phyloP scores from a whole-genome alignment of 2,888 invertebrate genomes.

The Melanostoma mellinum region DNA sequence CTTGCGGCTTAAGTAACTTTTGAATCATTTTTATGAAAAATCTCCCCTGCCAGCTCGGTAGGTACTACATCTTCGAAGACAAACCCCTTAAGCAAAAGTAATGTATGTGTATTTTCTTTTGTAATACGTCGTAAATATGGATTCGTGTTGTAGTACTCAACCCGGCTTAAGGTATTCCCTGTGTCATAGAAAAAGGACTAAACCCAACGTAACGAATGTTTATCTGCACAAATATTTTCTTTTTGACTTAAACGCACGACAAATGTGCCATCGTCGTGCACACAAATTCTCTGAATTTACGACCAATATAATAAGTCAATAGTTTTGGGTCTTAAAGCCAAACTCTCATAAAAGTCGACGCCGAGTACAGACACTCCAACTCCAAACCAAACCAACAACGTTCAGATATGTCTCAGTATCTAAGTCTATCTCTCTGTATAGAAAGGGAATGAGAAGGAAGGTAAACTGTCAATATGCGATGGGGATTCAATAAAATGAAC shows the following conservation, averaged over 20 bases:
- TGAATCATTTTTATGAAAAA: conserved; percentile 29
- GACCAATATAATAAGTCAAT: conserved; percentile 65
- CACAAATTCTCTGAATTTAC: conserved; percentile 48
- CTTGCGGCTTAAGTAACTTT: conserved; percentile 20
- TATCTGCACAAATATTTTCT: conserved; percentile 59
- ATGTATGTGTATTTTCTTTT: conserved; percentile 14
- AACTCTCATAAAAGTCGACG: conserved; percentile 5
- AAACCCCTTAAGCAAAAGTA: conserved; percentile 1
- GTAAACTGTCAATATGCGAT: conserved; percentile 58
- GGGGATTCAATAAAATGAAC: conserved; percentile 55
- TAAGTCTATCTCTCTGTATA: background rate
- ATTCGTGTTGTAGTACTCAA: background rate
- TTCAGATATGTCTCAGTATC: too few relatives aligned
- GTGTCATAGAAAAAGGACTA: conserved; percentile 9
- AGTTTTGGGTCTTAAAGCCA: conserved; percentile 45
- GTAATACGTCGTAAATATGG: conserved; percentile 38
- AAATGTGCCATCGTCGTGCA: conserved; percentile 11
- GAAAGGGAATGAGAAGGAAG: background rate
- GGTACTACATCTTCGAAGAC: too few relatives aligned
- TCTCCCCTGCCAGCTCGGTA: too few relatives aligned
- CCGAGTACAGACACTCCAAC: background rate
- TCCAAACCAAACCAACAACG: too few relatives aligned
- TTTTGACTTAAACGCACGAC: conserved; percentile 47
- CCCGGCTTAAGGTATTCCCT: background rate
- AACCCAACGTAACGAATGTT: background rate